A percentile compares a stretch with the other conserved stretches of the same genome.
Conservation (phyloP, 2,113 vertebrate genomes). For the Circaetus cinerascens region DNA sequence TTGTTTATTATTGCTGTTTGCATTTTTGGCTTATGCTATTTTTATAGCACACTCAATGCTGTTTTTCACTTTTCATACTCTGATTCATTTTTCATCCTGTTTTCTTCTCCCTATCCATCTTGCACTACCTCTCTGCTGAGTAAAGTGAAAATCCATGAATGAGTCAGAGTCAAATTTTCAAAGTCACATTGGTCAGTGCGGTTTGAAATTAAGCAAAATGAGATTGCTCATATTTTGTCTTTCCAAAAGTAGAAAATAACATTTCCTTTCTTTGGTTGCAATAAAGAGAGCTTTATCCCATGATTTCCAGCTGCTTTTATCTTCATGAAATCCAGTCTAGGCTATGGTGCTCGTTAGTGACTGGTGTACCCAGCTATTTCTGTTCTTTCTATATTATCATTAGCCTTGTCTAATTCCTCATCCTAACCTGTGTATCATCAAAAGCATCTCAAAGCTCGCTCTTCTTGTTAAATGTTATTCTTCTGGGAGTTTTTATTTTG, state of each 20-base stretch:
- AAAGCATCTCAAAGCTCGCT: constrained; percentile 34
- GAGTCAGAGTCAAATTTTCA: constrained; percentile 31
- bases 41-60: background rate
- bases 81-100: constrained; percentile 24
- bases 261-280: background rate
- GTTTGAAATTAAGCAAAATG: constrained; percentile 37
- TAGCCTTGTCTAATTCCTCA: background rate
- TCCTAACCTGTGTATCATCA: background rate
- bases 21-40: background rate
- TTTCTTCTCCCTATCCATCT: constrained; percentile 15
- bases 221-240: background rate
- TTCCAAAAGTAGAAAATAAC: background rate
- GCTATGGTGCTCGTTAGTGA: background rate
- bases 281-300: background rate
- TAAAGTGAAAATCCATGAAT: constrained; percentile 11
- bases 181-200: background rate
- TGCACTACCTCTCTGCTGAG: background rate
- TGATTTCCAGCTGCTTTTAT: background rate
- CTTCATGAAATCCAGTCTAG: background rate
- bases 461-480: constrained; percentile 11
- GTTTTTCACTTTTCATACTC: background rate
- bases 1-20: background rate
- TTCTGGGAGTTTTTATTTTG: background rate
- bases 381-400: background rate
- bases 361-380: background rate